A percentile compares a stretch with the other conserved stretches of the same genome.
These are phyloP conservation scores for Mormyrops boulengeri DNA, from an alignment of 2,797 vertebrate genomes.

Conservation along the genomic window DNA sequence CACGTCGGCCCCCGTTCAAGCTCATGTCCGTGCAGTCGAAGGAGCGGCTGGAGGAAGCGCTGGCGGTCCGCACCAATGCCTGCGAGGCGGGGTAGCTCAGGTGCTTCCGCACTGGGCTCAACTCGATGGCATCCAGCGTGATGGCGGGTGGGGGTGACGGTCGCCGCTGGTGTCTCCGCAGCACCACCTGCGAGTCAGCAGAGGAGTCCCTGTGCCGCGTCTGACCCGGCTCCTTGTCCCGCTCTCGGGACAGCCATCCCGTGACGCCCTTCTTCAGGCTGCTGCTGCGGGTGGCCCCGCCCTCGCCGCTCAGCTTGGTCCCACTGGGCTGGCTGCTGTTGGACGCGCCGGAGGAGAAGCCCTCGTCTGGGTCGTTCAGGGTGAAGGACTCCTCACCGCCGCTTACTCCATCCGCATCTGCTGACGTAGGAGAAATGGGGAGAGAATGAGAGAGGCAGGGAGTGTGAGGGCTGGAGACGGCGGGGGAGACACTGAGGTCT, in stretches of 20 bases:
- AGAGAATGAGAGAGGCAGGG: not conserved
- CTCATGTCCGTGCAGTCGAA: constrained; percentile 89
- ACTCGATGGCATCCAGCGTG: constrained; percentile 70
- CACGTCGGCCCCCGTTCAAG: constrained; percentile 46
- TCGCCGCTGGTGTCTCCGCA: constrained; percentile 59
- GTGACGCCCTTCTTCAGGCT: constrained; percentile 64
- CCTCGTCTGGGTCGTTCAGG: constrained; percentile 91
- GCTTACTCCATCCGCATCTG: constrained; percentile 80
- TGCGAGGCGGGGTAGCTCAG: constrained; percentile 79
- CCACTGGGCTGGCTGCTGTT: constrained; percentile 89
- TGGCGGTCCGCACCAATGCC: constrained; percentile 82
- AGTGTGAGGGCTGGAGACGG: not conserved
- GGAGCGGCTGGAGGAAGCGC: constrained; percentile 88
- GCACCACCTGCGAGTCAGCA: constrained; percentile 35
- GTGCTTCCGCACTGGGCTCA: constrained; percentile 87
- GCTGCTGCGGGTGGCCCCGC: constrained; percentile 41
- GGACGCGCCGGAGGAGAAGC: constrained; percentile 93
- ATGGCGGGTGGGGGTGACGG: constrained; percentile 62
- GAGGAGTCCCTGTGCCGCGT: constrained; percentile 59
- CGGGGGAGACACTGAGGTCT: not conserved
- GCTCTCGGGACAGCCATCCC: constrained; percentile 53
- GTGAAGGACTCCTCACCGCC: constrained; percentile 84
- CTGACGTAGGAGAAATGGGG: constrained; percentile 22
- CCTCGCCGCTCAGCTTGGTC: constrained; percentile 60
- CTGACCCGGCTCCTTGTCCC: constrained; percentile 47